These are phyloP conservation scores for Sylvia atricapilla DNA, from an alignment of 2,113 vertebrate genomes.

Conservation along the genomic window DNA sequence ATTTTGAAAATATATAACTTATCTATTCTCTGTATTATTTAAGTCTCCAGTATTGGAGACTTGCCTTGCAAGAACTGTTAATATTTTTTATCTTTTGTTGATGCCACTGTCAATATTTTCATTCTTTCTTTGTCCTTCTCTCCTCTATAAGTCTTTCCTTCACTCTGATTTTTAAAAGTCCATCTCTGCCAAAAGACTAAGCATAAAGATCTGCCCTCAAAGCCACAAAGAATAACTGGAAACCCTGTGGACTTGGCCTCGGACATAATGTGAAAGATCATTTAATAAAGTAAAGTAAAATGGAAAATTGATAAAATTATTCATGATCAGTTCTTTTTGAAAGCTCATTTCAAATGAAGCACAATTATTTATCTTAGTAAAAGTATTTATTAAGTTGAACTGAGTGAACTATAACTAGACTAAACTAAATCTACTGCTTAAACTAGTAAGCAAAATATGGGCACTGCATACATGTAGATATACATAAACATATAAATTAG, in stretches of 20 bases:
- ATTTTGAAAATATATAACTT: background rate
- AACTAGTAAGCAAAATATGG: background rate
- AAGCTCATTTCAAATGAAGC: background rate
- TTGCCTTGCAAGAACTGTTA: background rate
- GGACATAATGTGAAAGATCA: background rate
- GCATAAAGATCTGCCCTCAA: background rate
- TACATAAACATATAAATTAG: background rate
- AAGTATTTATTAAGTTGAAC: background rate
- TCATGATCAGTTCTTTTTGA: background rate
- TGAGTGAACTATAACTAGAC: background rate
- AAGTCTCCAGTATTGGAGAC: background rate
- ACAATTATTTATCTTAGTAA: background rate
- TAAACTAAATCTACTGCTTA: background rate
- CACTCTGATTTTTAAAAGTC: background rate
- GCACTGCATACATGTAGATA: background rate
- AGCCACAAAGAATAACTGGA: background rate
- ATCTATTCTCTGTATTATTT: background rate
- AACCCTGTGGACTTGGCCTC: background rate
- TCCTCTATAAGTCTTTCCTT: background rate
- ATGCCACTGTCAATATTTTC: background rate
- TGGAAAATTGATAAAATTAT: background rate
- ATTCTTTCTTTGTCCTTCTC: background rate
- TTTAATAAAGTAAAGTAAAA: background rate
- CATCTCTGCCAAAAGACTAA: background rate
- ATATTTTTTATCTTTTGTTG: background rate